These are phyloP conservation scores for Xylota segnis DNA, from an alignment of 2,888 invertebrate species.

Conservation along the genomic window DNA sequence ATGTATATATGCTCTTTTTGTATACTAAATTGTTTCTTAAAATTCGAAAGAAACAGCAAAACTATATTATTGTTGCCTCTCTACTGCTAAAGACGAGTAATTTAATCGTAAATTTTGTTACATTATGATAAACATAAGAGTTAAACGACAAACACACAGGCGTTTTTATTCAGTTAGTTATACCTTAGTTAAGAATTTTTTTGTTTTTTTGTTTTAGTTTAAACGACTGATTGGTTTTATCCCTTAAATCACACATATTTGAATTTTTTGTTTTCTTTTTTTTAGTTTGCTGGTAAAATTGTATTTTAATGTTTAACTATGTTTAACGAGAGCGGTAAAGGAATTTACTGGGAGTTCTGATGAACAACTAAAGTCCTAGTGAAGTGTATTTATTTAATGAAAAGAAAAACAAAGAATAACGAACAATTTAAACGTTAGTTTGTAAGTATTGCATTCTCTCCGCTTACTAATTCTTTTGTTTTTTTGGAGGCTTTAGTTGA, in stretches of 20 bases:
- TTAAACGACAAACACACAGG: slow-evolving; percentile 24
- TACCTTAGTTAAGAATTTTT: slow-evolving; percentile 10
- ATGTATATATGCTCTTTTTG: slow-evolving; percentile 41
- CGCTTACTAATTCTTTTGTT: slow-evolving; percentile 6
- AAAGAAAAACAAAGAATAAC: not conserved
- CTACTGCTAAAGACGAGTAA: slow-evolving; percentile 38
- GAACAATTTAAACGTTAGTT: slow-evolving; percentile 23
- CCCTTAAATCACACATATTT: not conserved
- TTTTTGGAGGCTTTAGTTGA: not conserved
- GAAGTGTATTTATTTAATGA: not conserved
- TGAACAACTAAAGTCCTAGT: slow-evolving; percentile 1
- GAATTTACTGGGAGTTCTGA: not conserved
- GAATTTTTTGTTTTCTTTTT: not conserved
- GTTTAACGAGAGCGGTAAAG: not conserved
- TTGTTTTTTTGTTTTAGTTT: not conserved
- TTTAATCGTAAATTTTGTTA: slow-evolving; percentile 26
- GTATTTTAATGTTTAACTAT: not conserved
- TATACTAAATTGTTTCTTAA: slow-evolving; percentile 35
- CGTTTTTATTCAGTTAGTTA: slow-evolving; percentile 4
- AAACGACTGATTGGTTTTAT: not conserved
- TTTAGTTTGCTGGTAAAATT: not conserved
- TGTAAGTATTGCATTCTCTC: slow-evolving; percentile 43
- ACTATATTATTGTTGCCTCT: slow-evolving; percentile 46
- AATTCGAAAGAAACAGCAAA: slow-evolving; percentile 25
- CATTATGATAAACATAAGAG: not conserved